phyloP scores from a whole-genome alignment of 2,797 vertebrate species.

The Sebastes vulpes region DNA sequence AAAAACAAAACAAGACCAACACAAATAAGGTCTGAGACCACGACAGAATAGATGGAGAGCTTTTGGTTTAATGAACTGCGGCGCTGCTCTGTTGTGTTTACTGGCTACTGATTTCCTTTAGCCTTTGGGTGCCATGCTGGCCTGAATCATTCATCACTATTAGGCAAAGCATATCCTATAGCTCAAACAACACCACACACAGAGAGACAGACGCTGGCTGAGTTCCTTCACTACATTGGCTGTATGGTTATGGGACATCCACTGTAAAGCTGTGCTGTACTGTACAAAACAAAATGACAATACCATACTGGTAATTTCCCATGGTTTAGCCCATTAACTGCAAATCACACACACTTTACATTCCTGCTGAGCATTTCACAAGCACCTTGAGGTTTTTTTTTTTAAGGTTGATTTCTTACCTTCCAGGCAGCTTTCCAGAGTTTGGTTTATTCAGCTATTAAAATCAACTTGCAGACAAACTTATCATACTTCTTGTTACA shows the following conservation, averaged over 20 bases:
- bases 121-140: conserved; percentile 48
- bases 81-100: conserved; percentile 42
- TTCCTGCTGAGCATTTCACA: conserved; percentile 12
- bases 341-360: conserved; percentile 25
- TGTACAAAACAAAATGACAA: conserved; percentile 5
- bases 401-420: not conserved
- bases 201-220: not conserved
- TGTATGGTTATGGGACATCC: not conserved
- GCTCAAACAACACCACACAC: conserved; percentile 9
- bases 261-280: not conserved
- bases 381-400: not conserved
- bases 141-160: conserved; percentile 66
- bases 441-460: not conserved
- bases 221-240: not conserved
- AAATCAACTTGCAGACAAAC: not conserved
- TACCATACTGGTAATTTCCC: not conserved
- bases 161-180: conserved; percentile 22
- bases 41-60: conserved; percentile 2
- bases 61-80: conserved; percentile 29
- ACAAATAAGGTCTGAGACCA: not conserved
- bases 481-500: not conserved
- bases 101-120: conserved; percentile 68
- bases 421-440: not conserved
- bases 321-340: conserved; percentile 18
- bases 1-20: not conserved